phyloP scores from a whole-genome alignment of 2,797 vertebrate species.

The Gallinago nigripennis region DNA sequence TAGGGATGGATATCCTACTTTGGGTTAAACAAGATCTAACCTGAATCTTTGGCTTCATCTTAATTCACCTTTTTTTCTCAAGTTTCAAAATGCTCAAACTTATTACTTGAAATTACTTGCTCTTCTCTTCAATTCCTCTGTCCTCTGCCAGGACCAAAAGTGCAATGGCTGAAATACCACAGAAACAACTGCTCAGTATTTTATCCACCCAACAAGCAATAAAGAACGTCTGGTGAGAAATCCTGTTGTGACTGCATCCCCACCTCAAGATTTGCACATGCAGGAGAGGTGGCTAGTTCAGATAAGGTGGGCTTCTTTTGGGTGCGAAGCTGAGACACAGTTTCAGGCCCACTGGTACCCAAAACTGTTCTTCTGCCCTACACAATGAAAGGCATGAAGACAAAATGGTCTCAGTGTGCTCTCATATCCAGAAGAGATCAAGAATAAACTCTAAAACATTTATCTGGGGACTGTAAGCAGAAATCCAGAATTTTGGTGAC shows the following conservation, averaged over 20 bases:
- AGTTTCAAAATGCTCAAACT: slow-evolving; percentile 7
- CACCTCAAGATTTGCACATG: neutral
- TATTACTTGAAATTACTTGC: neutral
- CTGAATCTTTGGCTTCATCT: slow-evolving; percentile 9
- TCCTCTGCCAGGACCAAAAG: neutral
- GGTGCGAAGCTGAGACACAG: neutral
- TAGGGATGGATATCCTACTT: neutral
- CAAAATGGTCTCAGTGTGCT: neutral
- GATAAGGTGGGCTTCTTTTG: neutral
- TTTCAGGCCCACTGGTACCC: neutral
- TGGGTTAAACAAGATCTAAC: slow-evolving; percentile 21
- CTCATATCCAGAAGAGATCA: neutral
- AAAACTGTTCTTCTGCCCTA: neutral
- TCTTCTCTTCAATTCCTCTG: slow-evolving; percentile 6
- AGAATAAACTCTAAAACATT: neutral
- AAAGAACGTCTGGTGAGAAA: neutral
- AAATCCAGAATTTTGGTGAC: neutral
- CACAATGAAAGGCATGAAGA: neutral
- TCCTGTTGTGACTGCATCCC: neutral
- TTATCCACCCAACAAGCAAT: neutral
- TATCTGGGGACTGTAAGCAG: neutral
- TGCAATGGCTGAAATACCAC: neutral
- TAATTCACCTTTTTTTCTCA: neutral
- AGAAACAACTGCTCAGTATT: neutral
- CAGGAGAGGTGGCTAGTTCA: neutral